phyloP scores from a whole-genome alignment of 2,888 invertebrate genomes.

The Coelinius sp. region DNA sequence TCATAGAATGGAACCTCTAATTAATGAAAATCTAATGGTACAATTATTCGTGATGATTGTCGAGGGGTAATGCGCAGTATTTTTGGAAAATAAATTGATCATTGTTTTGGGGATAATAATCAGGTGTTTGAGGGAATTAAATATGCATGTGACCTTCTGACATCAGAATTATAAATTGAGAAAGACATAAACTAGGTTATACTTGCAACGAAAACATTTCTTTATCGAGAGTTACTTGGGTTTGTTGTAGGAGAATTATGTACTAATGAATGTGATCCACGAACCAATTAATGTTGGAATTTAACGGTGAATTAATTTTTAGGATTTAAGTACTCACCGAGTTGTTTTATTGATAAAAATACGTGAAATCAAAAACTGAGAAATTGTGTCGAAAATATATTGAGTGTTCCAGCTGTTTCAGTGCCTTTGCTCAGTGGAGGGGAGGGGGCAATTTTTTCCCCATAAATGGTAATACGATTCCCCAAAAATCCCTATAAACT shows the following conservation, averaged over 20 bases:
- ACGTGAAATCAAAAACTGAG: not conserved
- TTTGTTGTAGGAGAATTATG: not conserved
- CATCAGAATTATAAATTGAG: constrained; percentile 4
- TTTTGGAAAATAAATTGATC: not conserved
- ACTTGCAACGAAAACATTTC: constrained; percentile 5
- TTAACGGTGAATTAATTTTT: not conserved
- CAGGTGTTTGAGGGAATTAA: not conserved
- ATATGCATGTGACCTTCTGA: not conserved
- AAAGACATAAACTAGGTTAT: not conserved
- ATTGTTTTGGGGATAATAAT: not conserved
- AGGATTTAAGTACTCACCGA: not conserved
- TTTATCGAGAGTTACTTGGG: not conserved
- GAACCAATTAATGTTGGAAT: not conserved
- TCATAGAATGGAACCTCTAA: no score
- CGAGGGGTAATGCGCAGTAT: not conserved
- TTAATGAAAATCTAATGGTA: no score
- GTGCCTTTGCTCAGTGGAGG: not conserved
- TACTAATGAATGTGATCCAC: not conserved
- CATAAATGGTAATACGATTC: not conserved
- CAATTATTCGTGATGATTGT: not conserved
- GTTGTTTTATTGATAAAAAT: not conserved
- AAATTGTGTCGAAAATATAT: not conserved
- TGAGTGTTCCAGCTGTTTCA: constrained; percentile 13
- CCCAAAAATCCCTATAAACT: not conserved
- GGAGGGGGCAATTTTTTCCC: not conserved